Percentiles rank a stretch among this genome's conserved stretches.
Evolutionary conservation across 2,888 invertebrate genomes (phyloP).

Genomic region (Acanthococcus lagerstroemiae): DNA sequence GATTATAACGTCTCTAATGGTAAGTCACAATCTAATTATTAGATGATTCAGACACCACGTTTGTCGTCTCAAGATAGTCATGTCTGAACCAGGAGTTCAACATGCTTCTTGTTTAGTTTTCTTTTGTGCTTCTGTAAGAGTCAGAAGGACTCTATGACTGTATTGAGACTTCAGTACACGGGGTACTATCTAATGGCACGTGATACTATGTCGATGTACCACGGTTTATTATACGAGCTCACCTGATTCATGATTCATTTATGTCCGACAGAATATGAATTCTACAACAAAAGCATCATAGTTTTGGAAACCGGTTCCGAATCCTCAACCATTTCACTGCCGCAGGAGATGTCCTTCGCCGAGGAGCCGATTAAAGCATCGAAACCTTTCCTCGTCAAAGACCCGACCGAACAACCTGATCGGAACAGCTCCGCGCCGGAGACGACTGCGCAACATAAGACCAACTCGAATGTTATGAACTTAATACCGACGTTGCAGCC

Average conservation of each 20-base stretch:
- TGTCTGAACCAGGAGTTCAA: too few species aligned
- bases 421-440: not conserved
- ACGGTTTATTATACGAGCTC: too few species aligned
- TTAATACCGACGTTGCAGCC: conserved; percentile 7
- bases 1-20: not conserved
- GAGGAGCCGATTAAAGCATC: conserved; percentile 36
- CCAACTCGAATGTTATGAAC: not conserved
- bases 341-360: conserved; percentile 36
- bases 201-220: too few species aligned
- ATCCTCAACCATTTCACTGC: conserved; percentile 25
- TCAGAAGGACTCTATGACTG: too few species aligned
- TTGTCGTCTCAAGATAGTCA: too few species aligned
- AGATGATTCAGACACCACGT: too few species aligned
- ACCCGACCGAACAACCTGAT: not conserved
- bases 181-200: too few species aligned
- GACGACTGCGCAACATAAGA: conserved; percentile 32
- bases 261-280: not conserved
- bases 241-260: too few species aligned
- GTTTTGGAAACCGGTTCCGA: not conserved
- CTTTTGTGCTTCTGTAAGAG: too few species aligned
- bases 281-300: conserved; percentile 1
- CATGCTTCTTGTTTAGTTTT: too few species aligned
- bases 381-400: conserved; percentile 12
- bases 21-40: too few species aligned
- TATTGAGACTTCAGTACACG: too few species aligned